Evolutionary conservation across 2,113 vertebrate species (phyloP).

Genomic region (Elanus axillaris): DNA sequence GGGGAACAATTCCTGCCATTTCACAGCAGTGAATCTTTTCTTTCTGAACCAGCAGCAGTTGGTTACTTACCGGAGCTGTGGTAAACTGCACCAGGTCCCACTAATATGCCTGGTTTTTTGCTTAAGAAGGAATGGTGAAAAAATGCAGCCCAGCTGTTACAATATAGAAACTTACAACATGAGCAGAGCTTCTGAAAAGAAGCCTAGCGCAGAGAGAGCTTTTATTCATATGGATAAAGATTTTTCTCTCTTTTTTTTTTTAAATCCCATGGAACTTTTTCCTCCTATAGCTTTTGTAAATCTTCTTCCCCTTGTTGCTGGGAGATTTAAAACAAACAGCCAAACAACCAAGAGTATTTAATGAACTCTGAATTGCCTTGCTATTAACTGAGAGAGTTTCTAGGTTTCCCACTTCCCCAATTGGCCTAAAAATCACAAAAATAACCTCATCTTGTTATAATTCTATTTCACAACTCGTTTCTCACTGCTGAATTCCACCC

Average conservation of each 20-base stretch:
- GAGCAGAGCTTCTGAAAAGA: not conserved
- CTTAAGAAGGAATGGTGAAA: constrained; percentile 14
- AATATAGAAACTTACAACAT: not conserved
- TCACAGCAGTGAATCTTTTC: not conserved
- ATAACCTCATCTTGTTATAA: constrained; percentile 34
- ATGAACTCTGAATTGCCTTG: constrained; percentile 45
- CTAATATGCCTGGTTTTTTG: not conserved
- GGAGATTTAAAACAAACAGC: constrained; percentile 55
- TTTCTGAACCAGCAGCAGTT: constrained; percentile 4
- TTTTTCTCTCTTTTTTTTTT: not conserved
- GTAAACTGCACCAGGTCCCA: constrained; percentile 1
- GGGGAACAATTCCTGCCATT: not conserved
- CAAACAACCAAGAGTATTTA: constrained; percentile 17
- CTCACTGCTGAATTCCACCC: constrained; percentile 19
- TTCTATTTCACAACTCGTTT: constrained; percentile 22
- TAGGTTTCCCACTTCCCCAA: constrained; percentile 45
- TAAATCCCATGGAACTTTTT: not conserved
- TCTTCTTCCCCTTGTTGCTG: constrained; percentile 40
- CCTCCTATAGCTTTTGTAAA: constrained; percentile 2
- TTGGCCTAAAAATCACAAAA: constrained; percentile 34
- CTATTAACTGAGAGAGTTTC: constrained; percentile 35
- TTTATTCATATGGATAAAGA: not conserved
- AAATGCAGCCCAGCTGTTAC: constrained; percentile 35
- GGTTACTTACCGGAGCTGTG: constrained; percentile 20
- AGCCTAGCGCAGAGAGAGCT: not conserved